Evolutionary conservation across 2,797 vertebrate genomes (phyloP), one percentile per base, ranked within the genome.

Genomic region (Mus caroli): DNA sequence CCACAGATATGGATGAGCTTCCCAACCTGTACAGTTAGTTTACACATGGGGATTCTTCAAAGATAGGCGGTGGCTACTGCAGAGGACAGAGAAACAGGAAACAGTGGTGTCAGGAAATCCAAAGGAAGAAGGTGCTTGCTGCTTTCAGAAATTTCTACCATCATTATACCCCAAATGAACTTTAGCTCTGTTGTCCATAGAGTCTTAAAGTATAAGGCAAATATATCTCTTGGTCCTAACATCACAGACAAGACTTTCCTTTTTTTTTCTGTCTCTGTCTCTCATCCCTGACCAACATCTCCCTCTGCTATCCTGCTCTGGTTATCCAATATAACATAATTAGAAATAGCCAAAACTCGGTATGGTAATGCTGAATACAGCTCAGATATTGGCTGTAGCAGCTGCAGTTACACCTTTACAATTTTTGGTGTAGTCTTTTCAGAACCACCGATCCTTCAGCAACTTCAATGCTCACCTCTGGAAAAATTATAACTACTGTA

Each of bases 401-500:
- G 97, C 15, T 98, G 96, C 64, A 90, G 96, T n/a, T 98, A 96
- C 88, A 97, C 98, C 40, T 0, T 98, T 75, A 96, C 73, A 28
- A 94, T 98, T 52, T 75, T 98, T 96, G 64, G 97, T 58, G 91
- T 98, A 46, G 96, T 96, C 86, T 82, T 98, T 94, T 96, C 97
- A 60, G 97, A 98, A 76, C 97, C 97, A 1, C 67, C 98, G 15
- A 82, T 98, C 34, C 97, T 97, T 90, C 98, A 98, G 76, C 95
- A 97, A 26, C 97, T 98, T 83, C 97, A 98, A 40, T 98, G 80
- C 95, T 98, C 80, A 97, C 97, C 62, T 98, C 96, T 43, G 97
- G 97, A 89, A 98, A 98, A 97, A 94, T 98, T 80, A 98, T 98
- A 93, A 98, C 97, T 17, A 96, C 98, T 4, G 54, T 98, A 92